Evolutionary conservation across 2,113 vertebrate species (phyloP).

Genomic region (Lates calcarifer): DNA sequence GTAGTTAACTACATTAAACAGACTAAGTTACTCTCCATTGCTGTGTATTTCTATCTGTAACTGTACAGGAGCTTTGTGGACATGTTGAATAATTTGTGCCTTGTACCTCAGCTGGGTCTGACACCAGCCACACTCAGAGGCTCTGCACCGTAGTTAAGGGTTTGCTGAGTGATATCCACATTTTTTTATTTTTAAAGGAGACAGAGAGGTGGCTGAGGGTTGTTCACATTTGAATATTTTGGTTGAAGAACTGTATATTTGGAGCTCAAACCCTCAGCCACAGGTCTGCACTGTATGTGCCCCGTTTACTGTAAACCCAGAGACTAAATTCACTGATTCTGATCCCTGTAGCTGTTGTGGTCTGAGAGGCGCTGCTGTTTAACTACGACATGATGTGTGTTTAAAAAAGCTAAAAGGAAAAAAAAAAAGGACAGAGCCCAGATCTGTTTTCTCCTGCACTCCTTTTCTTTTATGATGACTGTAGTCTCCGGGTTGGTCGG

Average conservation of each 20-base stretch:
- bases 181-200: slow-evolving; percentile 10
- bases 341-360: slow-evolving; percentile 24
- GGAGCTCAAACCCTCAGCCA: slow-evolving; percentile 68
- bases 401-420: no score
- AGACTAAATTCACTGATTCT: slow-evolving; percentile 7
- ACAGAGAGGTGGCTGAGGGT: slow-evolving; percentile 46
- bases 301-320: slow-evolving; percentile 18
- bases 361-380: slow-evolving; percentile 5
- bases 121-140: slow-evolving; percentile 33
- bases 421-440: slow-evolving; percentile 87
- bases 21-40: neutral
- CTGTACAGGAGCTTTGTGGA: neutral
- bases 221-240: slow-evolving; percentile 82
- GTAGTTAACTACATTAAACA: no score
- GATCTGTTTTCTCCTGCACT: slow-evolving; percentile 44
- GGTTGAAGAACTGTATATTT: slow-evolving; percentile 81
- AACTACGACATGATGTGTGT: slow-evolving; percentile 24
- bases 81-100: slow-evolving; percentile 22
- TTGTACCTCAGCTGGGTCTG: slow-evolving; percentile 30
- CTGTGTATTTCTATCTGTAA: neutral
- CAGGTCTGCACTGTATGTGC: neutral
- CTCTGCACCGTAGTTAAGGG: neutral
- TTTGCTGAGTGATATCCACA: slow-evolving; percentile 8
- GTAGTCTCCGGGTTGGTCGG: slow-evolving; percentile 29
- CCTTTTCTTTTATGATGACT: neutral